Conservation (phyloP, 2,797 vertebrate genomes). For the Enteromius anoplus region DNA sequence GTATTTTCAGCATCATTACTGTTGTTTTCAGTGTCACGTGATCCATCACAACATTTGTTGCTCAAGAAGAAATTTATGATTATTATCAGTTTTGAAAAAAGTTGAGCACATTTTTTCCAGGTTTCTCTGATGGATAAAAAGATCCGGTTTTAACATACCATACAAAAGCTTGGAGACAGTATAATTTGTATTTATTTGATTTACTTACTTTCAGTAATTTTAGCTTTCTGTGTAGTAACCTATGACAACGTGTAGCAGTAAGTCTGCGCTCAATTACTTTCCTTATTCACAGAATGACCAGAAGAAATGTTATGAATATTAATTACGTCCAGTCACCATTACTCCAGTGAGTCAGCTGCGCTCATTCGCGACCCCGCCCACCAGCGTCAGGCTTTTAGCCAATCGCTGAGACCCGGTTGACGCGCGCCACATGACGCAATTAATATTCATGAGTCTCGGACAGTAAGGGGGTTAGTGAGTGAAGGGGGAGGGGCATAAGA, state of each 20-base stretch:
- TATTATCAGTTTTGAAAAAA: no score
- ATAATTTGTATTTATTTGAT: no score
- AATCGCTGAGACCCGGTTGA: neutral
- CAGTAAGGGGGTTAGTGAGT: neutral
- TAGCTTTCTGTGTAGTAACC: neutral
- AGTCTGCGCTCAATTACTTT: neutral
- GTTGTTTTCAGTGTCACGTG: no score
- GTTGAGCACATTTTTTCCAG: no score
- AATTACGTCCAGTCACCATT: neutral
- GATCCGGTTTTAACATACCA: no score
- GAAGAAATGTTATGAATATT: neutral
- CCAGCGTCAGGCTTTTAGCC: neutral
- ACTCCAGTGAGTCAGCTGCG: accelerated
- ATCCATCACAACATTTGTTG: no score
- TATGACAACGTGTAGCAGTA: neutral
- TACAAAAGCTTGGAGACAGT: no score
- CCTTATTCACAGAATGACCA: neutral
- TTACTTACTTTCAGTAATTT: neutral
- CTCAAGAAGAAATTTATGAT: no score
- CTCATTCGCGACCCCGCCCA: constrained; percentile 2
- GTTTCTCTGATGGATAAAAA: no score
- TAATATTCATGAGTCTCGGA: constrained; percentile 17
- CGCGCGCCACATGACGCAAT: neutral
- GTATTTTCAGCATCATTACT: no score
- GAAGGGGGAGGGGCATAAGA: neutral